Percentiles rank a stretch among this genome's conserved stretches.
phyloP scores from a whole-genome alignment of 2,888 invertebrate species.

The Luperina testacea region DNA sequence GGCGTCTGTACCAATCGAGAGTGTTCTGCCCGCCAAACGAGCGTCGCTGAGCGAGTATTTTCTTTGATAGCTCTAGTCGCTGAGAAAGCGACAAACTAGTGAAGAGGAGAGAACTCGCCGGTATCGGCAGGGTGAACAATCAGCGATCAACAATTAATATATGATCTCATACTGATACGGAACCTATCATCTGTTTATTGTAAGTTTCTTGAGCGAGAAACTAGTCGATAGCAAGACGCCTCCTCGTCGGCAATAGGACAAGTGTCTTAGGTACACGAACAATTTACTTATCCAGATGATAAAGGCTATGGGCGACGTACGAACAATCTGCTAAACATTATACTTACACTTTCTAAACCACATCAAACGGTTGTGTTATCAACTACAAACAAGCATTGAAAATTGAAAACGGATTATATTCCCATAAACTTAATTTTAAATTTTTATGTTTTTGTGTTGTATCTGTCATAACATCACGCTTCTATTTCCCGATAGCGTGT shows the following conservation, averaged over 20 bases:
- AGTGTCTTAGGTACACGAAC: not conserved
- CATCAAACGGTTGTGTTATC: not conserved
- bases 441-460: not conserved
- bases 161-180: not conserved
- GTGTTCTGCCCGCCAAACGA: not conserved
- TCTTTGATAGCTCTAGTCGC: not conserved
- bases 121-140: not conserved
- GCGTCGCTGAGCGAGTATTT: not conserved
- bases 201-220: not conserved
- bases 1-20: not conserved
- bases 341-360: constrained; percentile 4
- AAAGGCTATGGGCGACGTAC: not conserved
- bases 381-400: not conserved
- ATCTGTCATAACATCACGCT: not conserved
- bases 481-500: not conserved
- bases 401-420: not conserved
- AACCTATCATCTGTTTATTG: not conserved
- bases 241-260: not conserved
- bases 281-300: not conserved
- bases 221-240: not conserved
- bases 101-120: not conserved
- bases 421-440: not conserved
- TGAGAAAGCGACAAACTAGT: not conserved
- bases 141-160: not conserved
- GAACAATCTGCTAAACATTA: not conserved